phyloP scores from a whole-genome alignment of 2,797 vertebrate species.

The Miichthys miiuy region DNA sequence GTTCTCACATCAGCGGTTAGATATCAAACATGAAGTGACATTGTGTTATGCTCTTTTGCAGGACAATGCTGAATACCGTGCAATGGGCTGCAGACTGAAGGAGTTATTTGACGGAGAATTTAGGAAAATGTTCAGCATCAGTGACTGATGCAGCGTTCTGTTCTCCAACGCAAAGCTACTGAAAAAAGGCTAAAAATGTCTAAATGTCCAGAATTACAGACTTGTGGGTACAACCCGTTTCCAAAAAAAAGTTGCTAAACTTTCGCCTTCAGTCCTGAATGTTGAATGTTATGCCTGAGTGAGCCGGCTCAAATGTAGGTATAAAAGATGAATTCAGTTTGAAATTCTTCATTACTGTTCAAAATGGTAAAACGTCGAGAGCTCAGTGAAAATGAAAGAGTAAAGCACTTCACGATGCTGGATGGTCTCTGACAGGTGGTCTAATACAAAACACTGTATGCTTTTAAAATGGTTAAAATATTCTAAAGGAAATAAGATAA shows the following conservation, averaged over 20 bases:
- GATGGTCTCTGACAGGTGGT: too few relatives aligned
- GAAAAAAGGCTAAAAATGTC: background rate
- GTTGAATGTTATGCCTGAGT: background rate
- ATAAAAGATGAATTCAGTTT: too few relatives aligned
- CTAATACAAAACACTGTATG: too few relatives aligned
- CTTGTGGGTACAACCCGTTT: background rate
- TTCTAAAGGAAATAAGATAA: background rate
- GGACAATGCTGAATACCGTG: slow-evolving; percentile 54
- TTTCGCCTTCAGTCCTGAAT: background rate
- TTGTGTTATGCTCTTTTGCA: slow-evolving; percentile 53
- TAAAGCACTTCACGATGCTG: too few relatives aligned
- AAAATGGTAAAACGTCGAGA: too few relatives aligned
- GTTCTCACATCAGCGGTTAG: too few relatives aligned
- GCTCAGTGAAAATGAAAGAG: too few relatives aligned
- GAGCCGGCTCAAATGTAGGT: too few relatives aligned
- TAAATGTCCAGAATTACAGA: background rate
- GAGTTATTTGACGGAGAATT: slow-evolving; percentile 76
- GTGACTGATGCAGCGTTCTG: background rate
- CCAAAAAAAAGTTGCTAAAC: background rate
- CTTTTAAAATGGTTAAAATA: background rate
- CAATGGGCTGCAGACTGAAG: slow-evolving; percentile 50
- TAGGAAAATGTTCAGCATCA: slow-evolving; percentile 69
- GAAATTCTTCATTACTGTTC: too few relatives aligned
- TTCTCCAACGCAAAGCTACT: background rate
- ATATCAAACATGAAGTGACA: background rate